These are phyloP conservation scores for Salarias fasciatus DNA, from an alignment of 2,797 vertebrate species.

Conservation along the genomic window DNA sequence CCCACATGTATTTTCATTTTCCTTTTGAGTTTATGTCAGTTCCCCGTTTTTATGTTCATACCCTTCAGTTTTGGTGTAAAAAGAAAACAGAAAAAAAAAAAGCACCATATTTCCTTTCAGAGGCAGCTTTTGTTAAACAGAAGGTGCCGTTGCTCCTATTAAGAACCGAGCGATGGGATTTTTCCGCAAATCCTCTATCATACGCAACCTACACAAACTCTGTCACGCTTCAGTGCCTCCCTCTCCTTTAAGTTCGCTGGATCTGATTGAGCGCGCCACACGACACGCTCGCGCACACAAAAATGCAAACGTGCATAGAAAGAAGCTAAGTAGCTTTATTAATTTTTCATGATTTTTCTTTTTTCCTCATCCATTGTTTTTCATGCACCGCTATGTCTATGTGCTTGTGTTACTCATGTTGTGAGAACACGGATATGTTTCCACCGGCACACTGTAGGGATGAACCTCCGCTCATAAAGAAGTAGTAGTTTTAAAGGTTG, in stretches of 20 bases:
- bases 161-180: conserved; percentile 37
- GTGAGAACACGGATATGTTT: too few species aligned
- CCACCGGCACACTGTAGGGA: too few species aligned
- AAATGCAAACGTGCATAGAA: conserved; percentile 5
- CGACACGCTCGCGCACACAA: background rate
- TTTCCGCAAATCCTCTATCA: conserved; percentile 54
- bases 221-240: conserved; percentile 38
- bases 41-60: conserved; percentile 5
- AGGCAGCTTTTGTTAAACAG: conserved; percentile 23
- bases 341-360: conserved; percentile 53
- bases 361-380: background rate
- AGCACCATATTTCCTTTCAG: conserved; percentile 39
- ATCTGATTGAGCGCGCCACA: conserved; percentile 39
- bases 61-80: conserved; percentile 20
- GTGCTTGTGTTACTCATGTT: background rate
- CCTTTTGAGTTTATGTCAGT: background rate
- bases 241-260: conserved; percentile 46
- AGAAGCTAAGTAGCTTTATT: conserved; percentile 29
- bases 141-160: conserved; percentile 26
- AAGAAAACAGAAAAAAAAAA: background rate
- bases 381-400: background rate
- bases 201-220: conserved; percentile 50
- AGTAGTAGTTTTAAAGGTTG: too few species aligned
- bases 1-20: background rate
- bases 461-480: too few species aligned